These are phyloP conservation scores for Silurus meridionalis DNA, from an alignment of 2,113 vertebrate genomes.

Conservation along the genomic window DNA sequence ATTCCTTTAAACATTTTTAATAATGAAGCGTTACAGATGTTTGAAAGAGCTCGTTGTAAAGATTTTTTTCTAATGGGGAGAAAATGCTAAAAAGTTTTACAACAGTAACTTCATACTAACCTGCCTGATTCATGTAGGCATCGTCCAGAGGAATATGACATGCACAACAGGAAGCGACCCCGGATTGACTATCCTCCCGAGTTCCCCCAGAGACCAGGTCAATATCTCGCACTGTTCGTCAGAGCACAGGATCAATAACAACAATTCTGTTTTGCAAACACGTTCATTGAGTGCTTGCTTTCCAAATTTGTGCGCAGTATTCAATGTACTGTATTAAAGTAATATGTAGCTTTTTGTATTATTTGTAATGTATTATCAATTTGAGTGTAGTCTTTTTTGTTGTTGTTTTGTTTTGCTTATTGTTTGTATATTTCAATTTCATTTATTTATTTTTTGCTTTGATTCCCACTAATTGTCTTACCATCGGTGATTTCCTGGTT, in stretches of 20 bases:
- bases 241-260: background rate
- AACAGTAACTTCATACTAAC: constrained; percentile 61
- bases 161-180: constrained; percentile 97
- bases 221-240: constrained; percentile 68
- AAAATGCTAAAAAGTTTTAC: background rate
- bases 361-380: background rate
- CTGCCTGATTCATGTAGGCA: constrained; percentile 94
- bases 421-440: background rate
- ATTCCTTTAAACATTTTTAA: background rate
- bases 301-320: background rate
- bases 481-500: constrained; percentile 60
- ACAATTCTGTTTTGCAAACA: background rate
- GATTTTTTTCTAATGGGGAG: background rate
- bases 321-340: background rate
- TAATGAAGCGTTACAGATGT: background rate
- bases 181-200: constrained; percentile 94
- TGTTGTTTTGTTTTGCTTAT: background rate
- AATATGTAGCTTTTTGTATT: background rate
- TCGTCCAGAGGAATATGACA: constrained; percentile 98
- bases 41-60: background rate
- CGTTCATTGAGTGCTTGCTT: background rate
- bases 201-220: constrained; percentile 97
- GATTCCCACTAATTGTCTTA: background rate
- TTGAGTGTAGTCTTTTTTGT: background rate
- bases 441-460: background rate